These are phyloP conservation scores for Drosophila buzzatii DNA, from an alignment of 2,888 invertebrate species.

Conservation along the genomic window DNA sequence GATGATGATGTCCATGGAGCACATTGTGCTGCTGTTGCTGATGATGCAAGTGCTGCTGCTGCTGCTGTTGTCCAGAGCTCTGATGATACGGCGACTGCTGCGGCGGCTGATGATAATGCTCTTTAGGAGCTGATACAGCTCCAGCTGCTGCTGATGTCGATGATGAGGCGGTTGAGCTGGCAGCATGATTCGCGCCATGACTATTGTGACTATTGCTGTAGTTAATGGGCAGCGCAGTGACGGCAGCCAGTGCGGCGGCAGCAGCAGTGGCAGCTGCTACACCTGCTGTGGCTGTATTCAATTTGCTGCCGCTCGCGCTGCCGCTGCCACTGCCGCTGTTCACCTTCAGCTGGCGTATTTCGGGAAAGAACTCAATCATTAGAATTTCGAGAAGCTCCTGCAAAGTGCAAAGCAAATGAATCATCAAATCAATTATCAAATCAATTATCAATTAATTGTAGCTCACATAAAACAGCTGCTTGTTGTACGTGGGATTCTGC, in stretches of 20 bases:
- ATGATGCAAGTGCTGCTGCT: constrained; percentile 15
- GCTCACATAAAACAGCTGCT: constrained; percentile 94
- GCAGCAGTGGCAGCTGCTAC: constrained; percentile 65
- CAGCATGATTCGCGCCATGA: constrained; percentile 31
- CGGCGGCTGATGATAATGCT: constrained; percentile 50
- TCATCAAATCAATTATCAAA: not conserved
- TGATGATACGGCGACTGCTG: constrained; percentile 69
- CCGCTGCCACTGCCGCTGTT: constrained; percentile 44
- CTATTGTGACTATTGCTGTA: constrained; percentile 48
- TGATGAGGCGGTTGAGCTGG: constrained; percentile 1
- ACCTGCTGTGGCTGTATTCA: constrained; percentile 62
- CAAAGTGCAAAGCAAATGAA: constrained; percentile 51
- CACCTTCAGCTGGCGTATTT: constrained; percentile 87
- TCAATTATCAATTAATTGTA: not conserved
- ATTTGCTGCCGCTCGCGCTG: constrained; percentile 49
- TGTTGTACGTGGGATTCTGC: constrained; percentile 94
- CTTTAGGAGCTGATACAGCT: constrained; percentile 29
- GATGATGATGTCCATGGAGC: constrained; percentile 47
- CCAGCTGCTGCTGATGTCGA: constrained; percentile 19
- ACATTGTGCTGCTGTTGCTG: constrained; percentile 29
- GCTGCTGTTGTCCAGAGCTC: constrained; percentile 27
- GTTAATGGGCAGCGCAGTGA: constrained; percentile 60
- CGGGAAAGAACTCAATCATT: constrained; percentile 89
- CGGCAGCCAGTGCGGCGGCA: constrained; percentile 66
- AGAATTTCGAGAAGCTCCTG: constrained; percentile 90